Conservation (phyloP, 1,140 invertebrate genomes). For the Limonius californicus region DNA sequence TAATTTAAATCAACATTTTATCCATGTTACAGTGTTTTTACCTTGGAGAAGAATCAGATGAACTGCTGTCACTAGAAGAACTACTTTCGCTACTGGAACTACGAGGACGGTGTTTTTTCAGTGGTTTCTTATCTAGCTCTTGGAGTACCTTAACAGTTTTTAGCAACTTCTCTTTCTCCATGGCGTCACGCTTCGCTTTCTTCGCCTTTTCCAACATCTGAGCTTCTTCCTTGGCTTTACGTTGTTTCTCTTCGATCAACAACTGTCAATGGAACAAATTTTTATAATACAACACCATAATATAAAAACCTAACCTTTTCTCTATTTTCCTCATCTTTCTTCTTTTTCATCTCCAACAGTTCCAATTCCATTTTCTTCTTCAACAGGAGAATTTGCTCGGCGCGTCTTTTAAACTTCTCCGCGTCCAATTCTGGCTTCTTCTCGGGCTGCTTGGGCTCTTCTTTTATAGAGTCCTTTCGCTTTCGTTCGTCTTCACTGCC, state of each 20-base stretch:
- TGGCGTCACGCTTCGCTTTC: slow-evolving; percentile 41
- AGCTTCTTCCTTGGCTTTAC: slow-evolving; percentile 49
- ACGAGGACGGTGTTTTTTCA: neutral
- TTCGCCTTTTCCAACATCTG: slow-evolving; percentile 52
- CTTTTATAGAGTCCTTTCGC: slow-evolving; percentile 20
- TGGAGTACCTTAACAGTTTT: slow-evolving; percentile 44
- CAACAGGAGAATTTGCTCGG: slow-evolving; percentile 49
- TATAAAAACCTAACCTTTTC: neutral
- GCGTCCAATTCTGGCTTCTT: slow-evolving; percentile 46
- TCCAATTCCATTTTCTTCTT: slow-evolving; percentile 56
- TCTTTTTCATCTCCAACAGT: slow-evolving; percentile 45
- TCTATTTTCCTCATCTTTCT: slow-evolving; percentile 41
- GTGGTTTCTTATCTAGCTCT: slow-evolving; percentile 38
- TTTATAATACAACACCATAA: too few relatives aligned
- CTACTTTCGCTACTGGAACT: neutral
- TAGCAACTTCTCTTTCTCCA: slow-evolving; percentile 45
- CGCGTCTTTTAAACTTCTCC: slow-evolving; percentile 47
- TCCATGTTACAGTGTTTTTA: too few relatives aligned
- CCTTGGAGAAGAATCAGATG: neutral
- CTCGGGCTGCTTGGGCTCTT: slow-evolving; percentile 36
- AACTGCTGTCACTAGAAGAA: slow-evolving; percentile 6
- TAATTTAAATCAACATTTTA: too few relatives aligned
- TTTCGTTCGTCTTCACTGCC: slow-evolving; percentile 24
- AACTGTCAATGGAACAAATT: slow-evolving; percentile 33
- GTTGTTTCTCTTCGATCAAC: slow-evolving; percentile 47